Evolutionary conservation across 2,888 invertebrate genomes (phyloP), one percentile per base, ranked within the genome.

Genomic region (Cryptus viduatorius): DNA sequence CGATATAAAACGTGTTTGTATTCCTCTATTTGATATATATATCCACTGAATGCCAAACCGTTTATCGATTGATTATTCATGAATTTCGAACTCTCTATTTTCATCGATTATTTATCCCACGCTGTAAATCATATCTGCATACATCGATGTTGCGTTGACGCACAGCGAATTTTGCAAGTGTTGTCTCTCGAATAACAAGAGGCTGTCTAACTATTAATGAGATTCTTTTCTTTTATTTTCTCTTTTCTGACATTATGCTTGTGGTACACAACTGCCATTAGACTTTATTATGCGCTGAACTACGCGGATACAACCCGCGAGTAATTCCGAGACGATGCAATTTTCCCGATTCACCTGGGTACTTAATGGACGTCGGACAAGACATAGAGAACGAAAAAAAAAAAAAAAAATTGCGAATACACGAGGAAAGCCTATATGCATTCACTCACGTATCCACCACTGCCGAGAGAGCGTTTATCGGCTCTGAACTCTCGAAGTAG

Each of bases 111-210:
- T 19, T 19, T 14, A 59, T 10, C 12, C 12, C 12, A 19, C 29
- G 59, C 59, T 29, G n/a, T 37, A 42, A 7, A 37, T 10, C 12
- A 37, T 19, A 31, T n/a, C 16, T 31, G 5, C 24, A 16, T 19
- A 14, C 72, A 46, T 46, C 31, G 19, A 75, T 29, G 59, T 56
- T 56, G 42, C 37, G 64, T 16, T 59, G 65, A 80, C 67, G 68
- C 68, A 2, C 1, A 1, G 84, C 68, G 81, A 84, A 77, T 31
- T 77, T 73, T 53, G 73, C 84, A 68, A 81, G 81, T 84, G 77
- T 81, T 53, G 37, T 50, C 84, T 77, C 68, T 72, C 72, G 84
- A 81, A 84, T 81, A 84, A 84, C 81, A 84, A 84, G 84, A 77
- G 84, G 73, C 78, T 84, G 84, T 84, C 68, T 71, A 73, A 61